Conservation (phyloP, 1,140 invertebrate species). For the Ceratina japonica region DNA sequence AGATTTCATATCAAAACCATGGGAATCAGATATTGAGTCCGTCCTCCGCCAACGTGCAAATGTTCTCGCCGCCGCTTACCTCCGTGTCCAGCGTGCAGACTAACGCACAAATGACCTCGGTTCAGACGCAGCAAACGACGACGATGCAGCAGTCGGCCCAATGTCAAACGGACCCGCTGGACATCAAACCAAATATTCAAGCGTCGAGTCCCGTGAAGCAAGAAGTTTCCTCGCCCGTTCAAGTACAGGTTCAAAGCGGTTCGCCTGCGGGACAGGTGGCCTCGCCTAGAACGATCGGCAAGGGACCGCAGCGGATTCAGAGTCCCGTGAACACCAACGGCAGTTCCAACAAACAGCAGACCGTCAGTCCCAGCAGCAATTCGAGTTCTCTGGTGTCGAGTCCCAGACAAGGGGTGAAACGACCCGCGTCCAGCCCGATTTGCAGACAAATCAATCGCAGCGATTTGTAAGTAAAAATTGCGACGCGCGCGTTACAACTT, state of each 20-base stretch:
- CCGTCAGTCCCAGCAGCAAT: constrained; percentile 64
- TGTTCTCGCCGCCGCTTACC: constrained; percentile 58
- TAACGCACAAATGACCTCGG: constrained; percentile 54
- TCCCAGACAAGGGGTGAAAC: constrained; percentile 74
- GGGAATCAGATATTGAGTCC: constrained; percentile 73
- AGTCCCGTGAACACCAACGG: constrained; percentile 64
- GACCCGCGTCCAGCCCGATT: constrained; percentile 74
- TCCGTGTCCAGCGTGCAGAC: constrained; percentile 50
- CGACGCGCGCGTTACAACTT: no score
- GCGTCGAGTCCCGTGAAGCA: constrained; percentile 70
- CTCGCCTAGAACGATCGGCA: constrained; percentile 69
- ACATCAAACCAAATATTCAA: constrained; percentile 70
- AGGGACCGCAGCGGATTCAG: constrained; percentile 66
- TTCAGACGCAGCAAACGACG: constrained; percentile 56
- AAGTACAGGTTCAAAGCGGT: constrained; percentile 67
- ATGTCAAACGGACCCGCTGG: constrained; percentile 74
- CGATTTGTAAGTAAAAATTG: constrained; percentile 74
- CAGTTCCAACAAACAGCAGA: constrained; percentile 65
- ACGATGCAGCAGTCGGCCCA: constrained; percentile 72
- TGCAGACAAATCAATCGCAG: constrained; percentile 73
- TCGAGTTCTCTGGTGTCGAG: constrained; percentile 57
- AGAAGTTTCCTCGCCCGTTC: constrained; percentile 71
- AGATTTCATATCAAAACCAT: constrained; percentile 64
- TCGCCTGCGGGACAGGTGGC: constrained; percentile 69
- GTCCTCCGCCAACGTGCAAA: constrained; percentile 65